Conservation (phyloP, 64 coral and sea anemone genomes). For the Montipora foliosa region DNA sequence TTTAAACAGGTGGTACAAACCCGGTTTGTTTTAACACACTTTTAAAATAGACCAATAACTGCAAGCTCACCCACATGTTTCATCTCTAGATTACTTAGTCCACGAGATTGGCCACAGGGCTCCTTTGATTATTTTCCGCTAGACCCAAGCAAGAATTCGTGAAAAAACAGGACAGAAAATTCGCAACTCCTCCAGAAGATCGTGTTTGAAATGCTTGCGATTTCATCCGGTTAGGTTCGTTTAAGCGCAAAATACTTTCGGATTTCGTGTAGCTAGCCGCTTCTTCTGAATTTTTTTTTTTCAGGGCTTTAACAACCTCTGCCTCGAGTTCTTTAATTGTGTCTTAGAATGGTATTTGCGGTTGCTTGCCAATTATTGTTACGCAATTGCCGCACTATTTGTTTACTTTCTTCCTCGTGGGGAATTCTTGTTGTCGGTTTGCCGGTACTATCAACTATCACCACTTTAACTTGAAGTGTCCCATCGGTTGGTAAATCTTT, state of each 20-base stretch:
- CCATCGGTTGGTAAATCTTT: background rate
- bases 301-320: constrained; percentile 28
- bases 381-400: constrained; percentile 12
- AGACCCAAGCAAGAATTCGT: background rate
- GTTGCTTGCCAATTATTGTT: constrained; percentile 44
- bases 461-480: constrained; percentile 14
- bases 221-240: constrained; percentile 24
- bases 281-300: constrained; percentile 22
- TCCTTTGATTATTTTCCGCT: background rate
- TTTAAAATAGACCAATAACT: no score
- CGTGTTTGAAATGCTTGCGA: constrained; percentile 13
- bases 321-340: constrained; percentile 1
- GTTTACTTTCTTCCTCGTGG: constrained; percentile 31
- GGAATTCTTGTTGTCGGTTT: constrained; percentile 13
- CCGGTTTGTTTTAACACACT: no score
- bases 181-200: constrained; percentile 42
- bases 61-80: no score
- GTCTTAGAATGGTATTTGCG: constrained; percentile 33
- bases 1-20: no score
- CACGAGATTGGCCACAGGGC: no score
- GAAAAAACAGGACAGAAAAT: constrained; percentile 24
- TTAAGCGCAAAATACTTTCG: constrained; percentile 50
- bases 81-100: no score
- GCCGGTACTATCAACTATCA: background rate
- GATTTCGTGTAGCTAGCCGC: constrained; percentile 10